Evolutionary conservation across 2,113 vertebrate species (phyloP), one percentile per base, ranked within the genome.

Genomic region (Tringa solitaria): DNA sequence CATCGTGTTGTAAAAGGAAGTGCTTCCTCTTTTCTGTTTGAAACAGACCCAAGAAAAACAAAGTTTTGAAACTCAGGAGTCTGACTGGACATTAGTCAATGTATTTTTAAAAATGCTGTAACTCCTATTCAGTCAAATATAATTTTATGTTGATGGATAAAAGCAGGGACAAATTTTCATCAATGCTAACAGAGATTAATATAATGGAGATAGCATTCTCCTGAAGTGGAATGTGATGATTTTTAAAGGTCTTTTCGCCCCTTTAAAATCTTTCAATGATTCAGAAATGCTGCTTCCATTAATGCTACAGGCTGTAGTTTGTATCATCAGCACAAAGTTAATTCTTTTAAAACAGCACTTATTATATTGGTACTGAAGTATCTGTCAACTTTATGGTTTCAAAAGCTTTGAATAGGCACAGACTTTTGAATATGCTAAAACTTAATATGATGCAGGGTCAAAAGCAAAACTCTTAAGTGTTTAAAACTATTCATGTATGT

Each of bases 1-100:
- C 65, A 84, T 32, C 16, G 6, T 48, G 61, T 56, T 81, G 51
- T 84, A 95, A 91, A 95, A 95, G 93, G 87, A 96, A 93, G 89
- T 72, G 46, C 73, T 96, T 96, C 93, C 74, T 94, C 80, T 73
- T 48, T 81, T 87, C 37, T 81, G 30, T 89, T 92, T 96, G 84
- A 89, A 93, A 93, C 41, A 54, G 30, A 79, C 35, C 61, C 59
- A 92, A 89, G 79, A 95, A 68, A 56, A 85, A 69, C 73, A 89
- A 76, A 37, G 46, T 89, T 96, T 85, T 91, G 46, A 91, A 94
- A 91, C 35, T 74, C 59, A 48, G 30, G 54, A 74, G 43, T n/a
- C 45, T 59, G 51, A 85, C 57, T 87, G 59, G 78, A 95, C 28
- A 43, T 48, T 20, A 56, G 39, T 50, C 28, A 41, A 54, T 30